Evolutionary conservation across 2,888 invertebrate species (phyloP).

Genomic region (Cephus rjabovi): DNA sequence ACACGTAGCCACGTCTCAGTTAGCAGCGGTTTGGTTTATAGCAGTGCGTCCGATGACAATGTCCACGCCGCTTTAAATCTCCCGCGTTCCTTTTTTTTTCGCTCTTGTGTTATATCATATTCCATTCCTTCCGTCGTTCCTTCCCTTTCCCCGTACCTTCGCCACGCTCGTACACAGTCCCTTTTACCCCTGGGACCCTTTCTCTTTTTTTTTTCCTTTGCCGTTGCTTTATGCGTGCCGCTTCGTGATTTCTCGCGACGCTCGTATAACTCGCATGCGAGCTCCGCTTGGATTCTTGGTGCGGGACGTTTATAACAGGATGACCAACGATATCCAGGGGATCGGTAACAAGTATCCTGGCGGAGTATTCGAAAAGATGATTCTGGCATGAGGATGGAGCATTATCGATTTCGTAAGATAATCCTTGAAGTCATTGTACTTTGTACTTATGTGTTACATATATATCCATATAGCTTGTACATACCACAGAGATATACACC

Average conservation of each 20-base stretch:
- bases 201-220: constrained; percentile 12
- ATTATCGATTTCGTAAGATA: not conserved
- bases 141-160: constrained; percentile 19
- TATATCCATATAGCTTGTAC: not conserved
- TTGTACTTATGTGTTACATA: not conserved
- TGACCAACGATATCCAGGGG: not conserved
- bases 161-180: not conserved
- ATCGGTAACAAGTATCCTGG: not conserved
- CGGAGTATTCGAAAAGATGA: not conserved
- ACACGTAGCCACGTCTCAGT: constrained; percentile 44
- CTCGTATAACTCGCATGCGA: not conserved
- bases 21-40: constrained; percentile 53
- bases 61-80: constrained; percentile 59
- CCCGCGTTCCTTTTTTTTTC: constrained; percentile 28
- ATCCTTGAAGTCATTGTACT: not conserved
- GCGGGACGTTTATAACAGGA: not conserved
- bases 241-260: constrained; percentile 7
- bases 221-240: constrained; percentile 48
- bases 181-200: not conserved
- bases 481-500: not conserved
- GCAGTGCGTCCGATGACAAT: constrained; percentile 57
- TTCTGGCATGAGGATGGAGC: not conserved
- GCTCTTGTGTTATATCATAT: constrained; percentile 52
- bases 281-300: not conserved
- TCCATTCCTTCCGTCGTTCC: constrained; percentile 51